phyloP scores from a whole-genome alignment of 2,888 invertebrate species.

The Clusia tigrina region DNA sequence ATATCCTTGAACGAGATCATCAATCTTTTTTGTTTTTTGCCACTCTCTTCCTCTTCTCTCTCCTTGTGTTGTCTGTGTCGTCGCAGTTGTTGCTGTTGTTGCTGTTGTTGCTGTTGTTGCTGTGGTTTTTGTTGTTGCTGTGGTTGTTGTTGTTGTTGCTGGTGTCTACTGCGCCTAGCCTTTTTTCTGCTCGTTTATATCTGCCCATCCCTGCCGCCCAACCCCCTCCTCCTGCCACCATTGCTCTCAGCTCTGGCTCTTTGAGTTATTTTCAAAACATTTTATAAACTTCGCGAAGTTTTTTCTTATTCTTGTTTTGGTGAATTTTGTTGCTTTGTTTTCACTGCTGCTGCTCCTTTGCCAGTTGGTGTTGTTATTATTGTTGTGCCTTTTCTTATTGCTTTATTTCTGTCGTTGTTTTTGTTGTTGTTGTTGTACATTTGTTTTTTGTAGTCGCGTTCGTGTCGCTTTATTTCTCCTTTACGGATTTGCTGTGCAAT shows the following conservation, averaged over 20 bases:
- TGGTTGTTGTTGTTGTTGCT: conserved; percentile 6
- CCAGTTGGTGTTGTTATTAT: conserved; percentile 3
- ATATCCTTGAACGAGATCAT: conserved; percentile 60
- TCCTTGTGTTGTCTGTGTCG: conserved; percentile 23
- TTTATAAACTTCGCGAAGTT: conserved; percentile 5
- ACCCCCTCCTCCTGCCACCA: background rate
- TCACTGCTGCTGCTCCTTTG: background rate
- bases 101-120: background rate
- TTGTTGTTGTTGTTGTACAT: conserved; percentile 21
- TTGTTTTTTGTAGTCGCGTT: conserved; percentile 8
- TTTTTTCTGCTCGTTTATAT: background rate
- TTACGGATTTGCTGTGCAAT: background rate
- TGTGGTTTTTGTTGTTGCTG: background rate
- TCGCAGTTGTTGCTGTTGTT: conserved; percentile 10
- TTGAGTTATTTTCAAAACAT: conserved; percentile 7
- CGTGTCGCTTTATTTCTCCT: background rate
- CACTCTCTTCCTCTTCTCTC: conserved; percentile 20
- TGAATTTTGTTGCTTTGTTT: background rate
- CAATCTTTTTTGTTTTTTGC: conserved; percentile 52
- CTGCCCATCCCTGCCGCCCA: background rate
- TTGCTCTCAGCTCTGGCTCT: background rate
- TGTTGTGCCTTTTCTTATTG: conserved; percentile 14
- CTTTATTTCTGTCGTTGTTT: background rate
- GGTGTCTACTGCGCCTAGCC: conserved; percentile 7
- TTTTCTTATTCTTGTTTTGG: background rate